phyloP scores from a whole-genome alignment of 2,797 vertebrate genomes.

The Gambelia wislizenii region DNA sequence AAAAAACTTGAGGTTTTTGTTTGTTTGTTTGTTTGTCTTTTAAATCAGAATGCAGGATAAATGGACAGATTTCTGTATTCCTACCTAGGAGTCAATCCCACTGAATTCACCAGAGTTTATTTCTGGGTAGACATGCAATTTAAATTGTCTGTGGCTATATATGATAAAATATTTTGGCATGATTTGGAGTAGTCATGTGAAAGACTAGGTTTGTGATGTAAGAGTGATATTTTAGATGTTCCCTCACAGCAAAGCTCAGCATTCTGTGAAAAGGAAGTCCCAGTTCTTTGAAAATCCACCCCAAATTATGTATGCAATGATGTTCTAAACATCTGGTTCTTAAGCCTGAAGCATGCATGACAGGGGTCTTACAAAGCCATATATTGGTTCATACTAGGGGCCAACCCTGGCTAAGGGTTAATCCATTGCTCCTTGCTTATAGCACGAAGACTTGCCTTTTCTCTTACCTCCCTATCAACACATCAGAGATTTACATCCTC shows the following conservation, averaged over 20 bases:
- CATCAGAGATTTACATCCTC: not conserved
- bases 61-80: not conserved
- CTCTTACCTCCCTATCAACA: conserved; percentile 17
- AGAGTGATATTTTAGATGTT: not conserved
- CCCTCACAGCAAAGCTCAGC: not conserved
- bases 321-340: conserved; percentile 10
- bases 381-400: not conserved
- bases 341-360: rapidly evolving
- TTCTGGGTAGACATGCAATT: not conserved
- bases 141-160: no score
- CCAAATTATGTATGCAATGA: not conserved
- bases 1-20: not conserved
- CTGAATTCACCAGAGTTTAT: not conserved
- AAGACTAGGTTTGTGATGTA: not conserved
- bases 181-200: no score
- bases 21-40: no score
- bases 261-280: not conserved
- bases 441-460: rapidly evolving
- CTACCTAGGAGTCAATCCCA: not conserved
- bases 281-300: not conserved
- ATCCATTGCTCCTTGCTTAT: not conserved
- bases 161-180: no score
- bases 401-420: not conserved
- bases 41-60: not conserved
- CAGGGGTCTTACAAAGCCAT: not conserved